Percentiles rank a stretch among this genome's conserved stretches.
These are phyloP conservation scores for Ceraclea dissimilis DNA, from an alignment of 2,888 invertebrate species.

Conservation along the genomic window DNA sequence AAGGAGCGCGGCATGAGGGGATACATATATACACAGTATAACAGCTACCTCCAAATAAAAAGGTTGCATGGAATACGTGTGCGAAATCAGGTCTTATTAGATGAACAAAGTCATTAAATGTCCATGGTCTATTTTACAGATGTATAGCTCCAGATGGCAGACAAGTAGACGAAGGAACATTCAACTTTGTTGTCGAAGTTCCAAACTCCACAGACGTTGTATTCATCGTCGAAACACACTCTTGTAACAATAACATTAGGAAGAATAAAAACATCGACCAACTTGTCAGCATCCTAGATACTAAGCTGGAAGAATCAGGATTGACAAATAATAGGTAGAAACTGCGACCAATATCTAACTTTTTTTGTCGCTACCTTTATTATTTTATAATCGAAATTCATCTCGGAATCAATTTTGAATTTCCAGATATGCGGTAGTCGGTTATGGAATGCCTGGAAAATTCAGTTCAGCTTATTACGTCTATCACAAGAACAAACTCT, in stretches of 20 bases:
- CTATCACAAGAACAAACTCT: constrained; percentile 61
- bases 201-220: constrained; percentile 76
- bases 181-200: constrained; percentile 56
- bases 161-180: constrained; percentile 66
- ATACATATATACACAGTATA: too few relatives aligned
- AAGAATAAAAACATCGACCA: constrained; percentile 60
- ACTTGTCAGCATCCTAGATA: constrained; percentile 59
- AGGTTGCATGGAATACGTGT: too few relatives aligned
- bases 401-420: too few relatives aligned
- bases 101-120: too few relatives aligned
- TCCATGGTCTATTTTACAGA: constrained; percentile 44
- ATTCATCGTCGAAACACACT: constrained; percentile 80
- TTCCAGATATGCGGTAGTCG: constrained; percentile 76
- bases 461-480: constrained; percentile 64
- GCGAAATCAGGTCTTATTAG: too few relatives aligned
- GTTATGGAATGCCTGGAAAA: constrained; percentile 74
- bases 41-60: too few relatives aligned
- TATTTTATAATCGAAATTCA: too few relatives aligned
- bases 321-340: constrained; percentile 60
- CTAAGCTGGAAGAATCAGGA: constrained; percentile 57
- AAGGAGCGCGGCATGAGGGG: too few relatives aligned
- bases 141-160: constrained; percentile 64
- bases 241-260: constrained; percentile 68
- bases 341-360: too few relatives aligned
- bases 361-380: neutral